These are phyloP conservation scores for Siphamia tubifer DNA, from an alignment of 2,113 vertebrate species.

Conservation along the genomic window DNA sequence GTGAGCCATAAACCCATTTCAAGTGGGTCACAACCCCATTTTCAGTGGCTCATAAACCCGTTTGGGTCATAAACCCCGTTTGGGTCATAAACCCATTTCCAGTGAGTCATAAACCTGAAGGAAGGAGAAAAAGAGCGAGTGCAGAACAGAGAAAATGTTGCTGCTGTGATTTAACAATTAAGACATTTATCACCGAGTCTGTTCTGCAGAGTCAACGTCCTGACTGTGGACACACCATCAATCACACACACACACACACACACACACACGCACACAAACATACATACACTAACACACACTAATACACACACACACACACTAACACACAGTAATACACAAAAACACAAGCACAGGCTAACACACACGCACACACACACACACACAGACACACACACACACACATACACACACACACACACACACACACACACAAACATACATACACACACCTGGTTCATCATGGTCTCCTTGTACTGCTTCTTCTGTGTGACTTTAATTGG, in stretches of 20 bases:
- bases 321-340: too few relatives aligned
- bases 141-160: constrained; percentile 47
- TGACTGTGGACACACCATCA: constrained; percentile 66
- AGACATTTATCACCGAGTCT: constrained; percentile 78
- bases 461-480: constrained; percentile 85
- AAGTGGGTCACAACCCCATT: too few relatives aligned
- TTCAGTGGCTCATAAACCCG: too few relatives aligned
- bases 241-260: constrained; percentile 60
- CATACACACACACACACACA: constrained; percentile 21
- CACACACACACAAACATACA: too few relatives aligned
- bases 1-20: too few relatives aligned
- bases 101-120: too few relatives aligned
- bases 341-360: too few relatives aligned
- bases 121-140: background rate
- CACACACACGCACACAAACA: constrained; percentile 32
- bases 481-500: constrained; percentile 86
- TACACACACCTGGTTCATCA: constrained; percentile 80
- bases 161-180: constrained; percentile 71
- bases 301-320: too few relatives aligned
- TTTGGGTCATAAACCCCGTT: too few relatives aligned
- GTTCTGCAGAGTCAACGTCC: constrained; percentile 74
- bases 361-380: constrained; percentile 6
- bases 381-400: constrained; percentile 39
- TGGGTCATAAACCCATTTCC: too few relatives aligned
- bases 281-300: constrained; percentile 31